Base-by-base conservation (phyloP, 2,113 vertebrate genomes). In the Mesembrinibis cayennensis region DNA sequence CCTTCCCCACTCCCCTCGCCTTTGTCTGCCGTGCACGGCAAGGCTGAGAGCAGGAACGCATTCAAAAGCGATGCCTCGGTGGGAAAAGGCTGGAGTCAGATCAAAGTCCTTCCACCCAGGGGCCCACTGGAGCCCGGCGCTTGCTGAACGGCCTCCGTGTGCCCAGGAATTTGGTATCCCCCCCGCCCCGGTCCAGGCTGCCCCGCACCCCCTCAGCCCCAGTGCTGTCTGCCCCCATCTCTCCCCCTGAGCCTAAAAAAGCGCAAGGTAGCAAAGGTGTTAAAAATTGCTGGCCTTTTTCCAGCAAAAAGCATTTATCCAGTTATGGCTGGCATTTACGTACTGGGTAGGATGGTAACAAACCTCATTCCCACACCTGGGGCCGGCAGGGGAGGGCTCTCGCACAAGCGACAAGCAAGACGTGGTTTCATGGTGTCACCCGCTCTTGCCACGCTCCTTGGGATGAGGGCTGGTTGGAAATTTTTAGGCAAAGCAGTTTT, bases 21-120 rank as follows among this genome's bases (percentile, higher is more conserved):
- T 81, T 81, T 81, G 55, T 81, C 59, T 67, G 91, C 87, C 1
- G 1, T 0, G 6, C 47, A 90, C 4, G 11, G 89, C 80, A 32
- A 82, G 59, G 58, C 95, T 93, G 87, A 66, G 90, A 96, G 92
- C 93, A 95, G 90, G 81, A 89, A 89, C 14, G 0, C 52, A 72
- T 96, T 97, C 96, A 95, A 89, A 81, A 92, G 71, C 32, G 25
- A 67, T 77, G 91, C 83, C 93, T 96, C 27, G 3, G 61, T 94
- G 93, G 91, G 91, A 96, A 97, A 95, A 93, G 89, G 73, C 93
- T 95, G 85, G 95, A 93, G 65, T 78, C 34, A 70, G 71, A 93
- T 97, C 93, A 94, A 95, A 91, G 89, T 69, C 77, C 87, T 79
- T 86, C 79, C 47, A 58, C 4, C 32, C 70, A 87, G 94, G 82